These are phyloP conservation scores for Laticauda laticaudata DNA, from an alignment of 2,113 vertebrate species.

Conservation along the genomic window DNA sequence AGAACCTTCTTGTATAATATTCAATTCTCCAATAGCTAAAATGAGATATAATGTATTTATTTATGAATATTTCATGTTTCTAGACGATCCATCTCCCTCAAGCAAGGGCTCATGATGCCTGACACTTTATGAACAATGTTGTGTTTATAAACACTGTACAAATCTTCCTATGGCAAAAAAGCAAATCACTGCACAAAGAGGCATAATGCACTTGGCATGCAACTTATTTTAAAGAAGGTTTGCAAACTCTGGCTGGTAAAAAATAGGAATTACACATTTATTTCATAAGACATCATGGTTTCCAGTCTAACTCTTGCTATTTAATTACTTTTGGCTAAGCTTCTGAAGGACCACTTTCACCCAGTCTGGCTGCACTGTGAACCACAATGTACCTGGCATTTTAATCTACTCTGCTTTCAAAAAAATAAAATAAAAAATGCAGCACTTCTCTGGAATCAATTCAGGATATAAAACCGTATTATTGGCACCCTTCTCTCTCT, in stretches of 20 bases:
- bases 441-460: background rate
- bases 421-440: background rate
- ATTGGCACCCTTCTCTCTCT: background rate
- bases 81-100: background rate
- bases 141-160: background rate
- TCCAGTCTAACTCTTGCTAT: background rate
- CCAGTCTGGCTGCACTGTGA: background rate
- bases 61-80: background rate
- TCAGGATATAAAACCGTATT: background rate
- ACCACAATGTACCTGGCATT: background rate
- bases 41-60: background rate
- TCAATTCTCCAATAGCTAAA: background rate
- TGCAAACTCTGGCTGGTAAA: background rate
- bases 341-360: background rate
- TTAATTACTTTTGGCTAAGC: background rate
- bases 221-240: background rate
- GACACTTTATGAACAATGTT: background rate
- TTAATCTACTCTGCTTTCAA: background rate
- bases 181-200: background rate
- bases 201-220: background rate
- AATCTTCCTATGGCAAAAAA: background rate
- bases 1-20: background rate
- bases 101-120: background rate
- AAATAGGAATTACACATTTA: background rate
- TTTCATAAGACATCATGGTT: background rate